These are phyloP conservation scores for Leptopilina myrica DNA, from an alignment of 2,888 invertebrate species.

Conservation along the genomic window DNA sequence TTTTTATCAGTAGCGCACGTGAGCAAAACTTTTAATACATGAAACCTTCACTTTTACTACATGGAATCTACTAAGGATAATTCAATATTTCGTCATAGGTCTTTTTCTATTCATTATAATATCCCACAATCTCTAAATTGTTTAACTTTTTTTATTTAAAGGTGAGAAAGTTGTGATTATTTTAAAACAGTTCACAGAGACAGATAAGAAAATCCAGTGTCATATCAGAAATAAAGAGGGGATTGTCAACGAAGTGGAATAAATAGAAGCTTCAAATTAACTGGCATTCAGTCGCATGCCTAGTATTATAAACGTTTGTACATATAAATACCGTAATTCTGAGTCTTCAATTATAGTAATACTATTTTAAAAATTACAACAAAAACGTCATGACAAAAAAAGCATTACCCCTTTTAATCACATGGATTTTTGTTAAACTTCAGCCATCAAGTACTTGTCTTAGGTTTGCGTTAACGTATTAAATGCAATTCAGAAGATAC, in stretches of 20 bases:
- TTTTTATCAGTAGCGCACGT: slow-evolving; percentile 18
- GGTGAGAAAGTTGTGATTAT: slow-evolving; percentile 6
- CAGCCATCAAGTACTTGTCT: no score
- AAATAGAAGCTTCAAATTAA: slow-evolving; percentile 70
- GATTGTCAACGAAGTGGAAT: slow-evolving; percentile 65
- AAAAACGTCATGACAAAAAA: no score
- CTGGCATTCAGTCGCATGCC: slow-evolving; percentile 66
- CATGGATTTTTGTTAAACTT: no score
- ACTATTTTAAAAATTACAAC: no score
- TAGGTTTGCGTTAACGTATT: no score
- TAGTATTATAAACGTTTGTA: slow-evolving; percentile 18
- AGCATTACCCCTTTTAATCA: no score
- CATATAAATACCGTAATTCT: no score
- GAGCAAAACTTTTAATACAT: slow-evolving; percentile 3
- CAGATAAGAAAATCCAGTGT: slow-evolving; percentile 27
- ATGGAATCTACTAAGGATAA: neutral
- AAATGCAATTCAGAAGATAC: neutral
- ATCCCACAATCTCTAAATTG: slow-evolving; percentile 1
- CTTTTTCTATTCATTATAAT: neutral
- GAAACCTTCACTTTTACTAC: slow-evolving; percentile 17
- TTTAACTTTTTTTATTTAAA: neutral
- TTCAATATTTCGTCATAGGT: neutral
- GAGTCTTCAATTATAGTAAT: no score
- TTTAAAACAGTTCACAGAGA: slow-evolving; percentile 23
- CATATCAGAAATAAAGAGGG: slow-evolving; percentile 61